phyloP scores from a whole-genome alignment of 2,797 vertebrate genomes.

The Mionectes olivaceus region DNA sequence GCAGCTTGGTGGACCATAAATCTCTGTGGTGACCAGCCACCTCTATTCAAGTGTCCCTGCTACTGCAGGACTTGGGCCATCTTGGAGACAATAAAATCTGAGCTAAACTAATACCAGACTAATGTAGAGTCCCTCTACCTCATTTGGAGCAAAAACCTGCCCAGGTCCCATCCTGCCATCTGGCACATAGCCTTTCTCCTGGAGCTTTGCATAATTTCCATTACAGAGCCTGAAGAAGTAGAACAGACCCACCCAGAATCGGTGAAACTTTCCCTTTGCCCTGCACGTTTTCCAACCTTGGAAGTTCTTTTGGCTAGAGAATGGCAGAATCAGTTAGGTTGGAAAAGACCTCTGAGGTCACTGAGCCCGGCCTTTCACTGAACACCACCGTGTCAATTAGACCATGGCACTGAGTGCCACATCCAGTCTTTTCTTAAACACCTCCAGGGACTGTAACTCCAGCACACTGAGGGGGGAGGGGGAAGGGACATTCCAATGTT shows the following conservation, averaged over 20 bases:
- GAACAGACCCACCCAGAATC: neutral
- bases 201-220: neutral
- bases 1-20: accelerated
- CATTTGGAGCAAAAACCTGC: neutral
- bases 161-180: neutral
- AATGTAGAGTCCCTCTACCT: accelerated
- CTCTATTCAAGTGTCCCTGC: neutral
- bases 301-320: neutral
- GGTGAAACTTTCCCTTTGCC: neutral
- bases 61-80: neutral
- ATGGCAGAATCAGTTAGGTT: neutral
- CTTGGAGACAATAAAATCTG: neutral
- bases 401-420: neutral
- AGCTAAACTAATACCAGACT: neutral
- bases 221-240: neutral
- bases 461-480: too few relatives aligned
- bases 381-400: neutral
- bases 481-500: neutral
- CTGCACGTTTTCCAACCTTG: neutral
- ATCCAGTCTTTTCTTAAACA: neutral
- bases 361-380: neutral
- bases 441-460: neutral
- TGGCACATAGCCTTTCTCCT: neutral
- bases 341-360: neutral
- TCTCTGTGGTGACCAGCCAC: neutral